phyloP scores from a whole-genome alignment of 2,888 invertebrate species.

The Tortricodes alternella region DNA sequence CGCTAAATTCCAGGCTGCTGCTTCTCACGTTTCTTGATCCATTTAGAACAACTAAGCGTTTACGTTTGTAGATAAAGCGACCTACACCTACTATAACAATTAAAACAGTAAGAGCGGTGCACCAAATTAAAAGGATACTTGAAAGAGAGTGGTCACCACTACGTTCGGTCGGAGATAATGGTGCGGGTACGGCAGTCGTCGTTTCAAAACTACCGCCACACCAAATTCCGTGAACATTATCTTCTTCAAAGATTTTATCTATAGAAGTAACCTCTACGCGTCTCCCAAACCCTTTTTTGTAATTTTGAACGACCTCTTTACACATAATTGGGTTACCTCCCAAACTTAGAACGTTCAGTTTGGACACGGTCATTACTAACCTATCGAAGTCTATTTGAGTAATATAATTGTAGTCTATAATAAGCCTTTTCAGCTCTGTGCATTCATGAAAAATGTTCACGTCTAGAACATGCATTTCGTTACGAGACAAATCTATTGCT shows the following conservation, averaged over 20 bases:
- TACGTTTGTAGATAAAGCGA: conserved; percentile 35
- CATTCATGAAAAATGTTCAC: conserved; percentile 70
- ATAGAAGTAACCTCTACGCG: conserved; percentile 64
- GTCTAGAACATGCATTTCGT: conserved; percentile 57
- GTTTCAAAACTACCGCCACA: conserved; percentile 54
- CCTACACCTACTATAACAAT: conserved; percentile 35
- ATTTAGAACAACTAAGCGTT: conserved; percentile 33
- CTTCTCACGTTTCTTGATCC: conserved; percentile 47
- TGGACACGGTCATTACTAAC: conserved; percentile 52
- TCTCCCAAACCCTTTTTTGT: conserved; percentile 44
- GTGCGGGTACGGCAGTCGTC: conserved; percentile 14
- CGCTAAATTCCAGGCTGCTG: conserved; percentile 51
- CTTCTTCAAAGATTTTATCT: conserved; percentile 69
- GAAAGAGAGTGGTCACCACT: conserved; percentile 14
- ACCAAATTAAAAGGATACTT: conserved; percentile 40
- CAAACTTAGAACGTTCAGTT: conserved; percentile 58
- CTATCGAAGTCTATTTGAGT: conserved; percentile 61
- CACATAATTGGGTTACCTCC: conserved; percentile 71
- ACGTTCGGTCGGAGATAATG: background rate
- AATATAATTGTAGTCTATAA: conserved; percentile 67
- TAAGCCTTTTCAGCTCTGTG: conserved; percentile 53
- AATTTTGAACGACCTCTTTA: conserved; percentile 60
- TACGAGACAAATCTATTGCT: conserved; percentile 64
- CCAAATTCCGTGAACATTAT: conserved; percentile 71
- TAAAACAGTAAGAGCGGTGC: conserved; percentile 43